phyloP scores from a whole-genome alignment of 2,113 vertebrate species.

The Numida meleagris region DNA sequence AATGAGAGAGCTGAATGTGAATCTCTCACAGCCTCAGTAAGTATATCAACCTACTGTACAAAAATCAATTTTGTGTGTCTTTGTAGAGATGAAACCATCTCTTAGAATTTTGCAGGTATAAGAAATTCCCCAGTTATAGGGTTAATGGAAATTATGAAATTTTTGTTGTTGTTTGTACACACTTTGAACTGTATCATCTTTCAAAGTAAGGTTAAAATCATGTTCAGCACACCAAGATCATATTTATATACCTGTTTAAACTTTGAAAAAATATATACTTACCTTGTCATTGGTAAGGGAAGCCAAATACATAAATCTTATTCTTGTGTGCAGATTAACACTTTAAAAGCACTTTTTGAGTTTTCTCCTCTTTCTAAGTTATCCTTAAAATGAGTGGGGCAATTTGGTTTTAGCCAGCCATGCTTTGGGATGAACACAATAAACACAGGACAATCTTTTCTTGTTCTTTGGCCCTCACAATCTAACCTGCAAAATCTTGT shows the following conservation, averaged over 20 bases:
- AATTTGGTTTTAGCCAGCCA: background rate
- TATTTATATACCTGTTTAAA: background rate
- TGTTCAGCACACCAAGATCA: background rate
- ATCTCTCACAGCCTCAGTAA: background rate
- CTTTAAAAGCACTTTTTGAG: background rate
- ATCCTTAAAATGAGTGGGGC: background rate
- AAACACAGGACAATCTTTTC: background rate
- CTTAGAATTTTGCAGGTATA: background rate
- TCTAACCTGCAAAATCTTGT: background rate
- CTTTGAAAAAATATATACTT: background rate
- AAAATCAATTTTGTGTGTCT: background rate
- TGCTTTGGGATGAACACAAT: background rate
- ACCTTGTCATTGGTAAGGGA: background rate
- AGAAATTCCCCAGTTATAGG: background rate
- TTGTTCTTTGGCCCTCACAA: background rate
- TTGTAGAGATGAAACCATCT: background rate
- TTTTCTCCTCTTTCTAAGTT: background rate
- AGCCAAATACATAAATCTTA: background rate
- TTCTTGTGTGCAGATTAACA: background rate
- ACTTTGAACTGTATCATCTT: background rate
- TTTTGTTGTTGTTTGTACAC: fast-evolving
- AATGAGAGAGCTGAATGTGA: background rate
- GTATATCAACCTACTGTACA: fast-evolving
- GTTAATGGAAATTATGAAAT: background rate
- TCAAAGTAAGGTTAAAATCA: background rate